Evolutionary conservation across 2,888 invertebrate species (phyloP).

Genomic region (Drosophila borealis): DNA sequence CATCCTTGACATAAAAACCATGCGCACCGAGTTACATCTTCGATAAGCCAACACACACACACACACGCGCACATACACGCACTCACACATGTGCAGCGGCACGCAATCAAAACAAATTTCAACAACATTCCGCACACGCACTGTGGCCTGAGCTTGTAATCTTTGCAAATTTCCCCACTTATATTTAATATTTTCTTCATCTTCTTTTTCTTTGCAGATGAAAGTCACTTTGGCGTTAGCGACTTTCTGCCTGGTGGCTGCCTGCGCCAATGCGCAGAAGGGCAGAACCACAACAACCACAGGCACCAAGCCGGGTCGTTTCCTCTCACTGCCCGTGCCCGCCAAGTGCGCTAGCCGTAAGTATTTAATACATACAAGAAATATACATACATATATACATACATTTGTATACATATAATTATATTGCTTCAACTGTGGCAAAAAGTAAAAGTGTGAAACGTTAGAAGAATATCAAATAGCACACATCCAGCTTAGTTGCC

Average conservation of each 20-base stretch:
- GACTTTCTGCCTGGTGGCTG: constrained; percentile 86
- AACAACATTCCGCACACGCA: constrained; percentile 71
- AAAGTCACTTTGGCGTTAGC: constrained; percentile 89
- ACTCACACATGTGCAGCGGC: constrained; percentile 1
- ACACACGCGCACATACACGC: constrained; percentile 10
- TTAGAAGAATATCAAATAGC: constrained; percentile 60
- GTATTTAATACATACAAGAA: constrained; percentile 83
- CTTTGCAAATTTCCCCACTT: background rate
- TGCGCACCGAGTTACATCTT: constrained; percentile 70
- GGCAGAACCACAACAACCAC: constrained; percentile 87
- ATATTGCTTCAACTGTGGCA: constrained; percentile 19
- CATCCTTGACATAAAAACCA: constrained; percentile 85
- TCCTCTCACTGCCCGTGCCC: constrained; percentile 92
- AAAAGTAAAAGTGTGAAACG: constrained; percentile 73
- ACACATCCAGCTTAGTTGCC: constrained; percentile 36
- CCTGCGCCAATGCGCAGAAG: constrained; percentile 87
- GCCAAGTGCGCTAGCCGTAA: constrained; percentile 94
- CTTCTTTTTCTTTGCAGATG: constrained; percentile 87
- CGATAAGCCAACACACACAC: constrained; percentile 38
- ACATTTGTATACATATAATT: constrained; percentile 1
- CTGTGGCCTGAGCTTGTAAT: constrained; percentile 14
- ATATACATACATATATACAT: background rate
- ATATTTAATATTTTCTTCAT: constrained; percentile 1
- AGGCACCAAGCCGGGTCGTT: constrained; percentile 91
- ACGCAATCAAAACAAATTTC: constrained; percentile 48